phyloP scores from a whole-genome alignment of 2,113 vertebrate species.

The Oreocharis arfaki region DNA sequence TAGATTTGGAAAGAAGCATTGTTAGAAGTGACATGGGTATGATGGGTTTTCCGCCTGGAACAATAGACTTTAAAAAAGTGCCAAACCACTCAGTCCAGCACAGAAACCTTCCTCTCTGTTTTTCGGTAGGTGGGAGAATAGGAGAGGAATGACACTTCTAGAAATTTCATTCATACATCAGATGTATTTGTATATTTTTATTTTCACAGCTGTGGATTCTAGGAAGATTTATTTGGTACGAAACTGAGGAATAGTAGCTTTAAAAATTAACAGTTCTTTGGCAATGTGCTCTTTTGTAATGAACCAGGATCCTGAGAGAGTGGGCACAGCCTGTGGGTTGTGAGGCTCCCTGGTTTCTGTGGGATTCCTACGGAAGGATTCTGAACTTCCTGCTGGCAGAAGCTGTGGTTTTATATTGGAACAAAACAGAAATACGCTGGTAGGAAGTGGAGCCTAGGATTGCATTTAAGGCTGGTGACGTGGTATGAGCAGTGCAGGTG shows the following conservation, averaged over 20 bases:
- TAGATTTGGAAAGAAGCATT: neutral
- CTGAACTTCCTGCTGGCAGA: neutral
- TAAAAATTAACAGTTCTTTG: neutral
- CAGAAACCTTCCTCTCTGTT: neutral
- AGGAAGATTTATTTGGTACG: neutral
- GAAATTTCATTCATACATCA: neutral
- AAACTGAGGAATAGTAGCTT: neutral
- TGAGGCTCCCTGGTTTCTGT: neutral
- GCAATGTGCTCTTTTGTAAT: neutral
- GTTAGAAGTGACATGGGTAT: neutral
- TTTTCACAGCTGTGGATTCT: neutral
- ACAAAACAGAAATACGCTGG: neutral
- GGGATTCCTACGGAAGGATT: neutral
- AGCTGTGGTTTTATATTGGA: neutral
- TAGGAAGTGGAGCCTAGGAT: neutral
- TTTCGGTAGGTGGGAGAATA: neutral
- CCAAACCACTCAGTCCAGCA: neutral
- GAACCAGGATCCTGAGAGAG: neutral
- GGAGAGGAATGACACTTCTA: neutral
- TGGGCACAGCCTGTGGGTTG: neutral
- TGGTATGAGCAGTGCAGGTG: neutral
- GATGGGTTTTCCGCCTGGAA: neutral
- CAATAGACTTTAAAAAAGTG: rapidly evolving
- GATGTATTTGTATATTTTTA: neutral
- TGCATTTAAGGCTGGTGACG: neutral